These are phyloP conservation scores for Tetanocera ferruginea DNA, from an alignment of 2,888 invertebrate species.

Conservation along the genomic window DNA sequence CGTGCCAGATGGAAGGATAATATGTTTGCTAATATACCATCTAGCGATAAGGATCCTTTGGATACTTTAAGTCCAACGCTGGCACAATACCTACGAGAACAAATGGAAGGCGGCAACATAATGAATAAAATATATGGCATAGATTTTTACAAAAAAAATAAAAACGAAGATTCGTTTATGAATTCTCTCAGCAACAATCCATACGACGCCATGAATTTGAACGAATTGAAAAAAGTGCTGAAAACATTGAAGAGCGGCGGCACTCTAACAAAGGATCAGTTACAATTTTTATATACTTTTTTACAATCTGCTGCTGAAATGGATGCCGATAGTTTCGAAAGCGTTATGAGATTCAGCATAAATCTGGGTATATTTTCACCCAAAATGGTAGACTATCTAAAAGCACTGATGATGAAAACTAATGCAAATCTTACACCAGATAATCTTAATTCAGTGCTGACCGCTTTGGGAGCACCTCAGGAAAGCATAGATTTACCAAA, in stretches of 20 bases:
- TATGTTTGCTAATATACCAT: neutral
- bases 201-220: neutral
- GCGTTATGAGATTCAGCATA: neutral
- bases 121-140: constrained; percentile 31
- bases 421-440: neutral
- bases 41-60: neutral
- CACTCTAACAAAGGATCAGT: neutral
- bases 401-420: neutral
- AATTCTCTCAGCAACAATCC: neutral
- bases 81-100: constrained; percentile 12
- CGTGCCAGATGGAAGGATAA: neutral
- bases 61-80: neutral
- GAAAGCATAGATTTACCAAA: neutral
- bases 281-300: neutral
- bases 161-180: neutral
- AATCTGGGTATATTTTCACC: neutral
- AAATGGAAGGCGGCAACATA: constrained; percentile 15
- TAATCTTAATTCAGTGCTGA: neutral
- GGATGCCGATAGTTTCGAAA: neutral
- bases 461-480: neutral
- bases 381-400: constrained; percentile 3
- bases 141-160: constrained; percentile 12
- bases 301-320: neutral
- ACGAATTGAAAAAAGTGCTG: neutral
- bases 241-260: neutral